Conservation (phyloP, 1,140 invertebrate genomes). For the Bradynema listronoti region DNA sequence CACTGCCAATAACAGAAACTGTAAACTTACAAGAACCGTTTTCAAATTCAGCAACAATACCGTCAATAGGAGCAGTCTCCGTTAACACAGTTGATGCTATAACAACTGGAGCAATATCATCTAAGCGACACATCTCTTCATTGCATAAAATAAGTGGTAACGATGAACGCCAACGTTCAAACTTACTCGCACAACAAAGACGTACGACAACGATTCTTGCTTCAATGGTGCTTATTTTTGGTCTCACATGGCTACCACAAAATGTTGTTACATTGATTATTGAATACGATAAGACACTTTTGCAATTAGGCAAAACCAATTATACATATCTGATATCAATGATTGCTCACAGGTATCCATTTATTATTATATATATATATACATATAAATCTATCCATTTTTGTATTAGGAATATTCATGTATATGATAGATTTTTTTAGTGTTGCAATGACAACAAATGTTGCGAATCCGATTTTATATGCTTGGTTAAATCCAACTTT, state of each 20-base stretch:
- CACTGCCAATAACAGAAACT: too few species aligned
- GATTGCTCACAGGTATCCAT: slow-evolving; percentile 49
- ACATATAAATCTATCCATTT: too few species aligned
- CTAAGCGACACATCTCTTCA: too few species aligned
- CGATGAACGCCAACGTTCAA: slow-evolving; percentile 35
- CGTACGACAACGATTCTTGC: slow-evolving; percentile 80
- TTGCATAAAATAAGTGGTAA: not conserved
- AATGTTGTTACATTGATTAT: slow-evolving; percentile 79
- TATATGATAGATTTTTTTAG: too few species aligned
- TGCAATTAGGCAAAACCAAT: slow-evolving; percentile 31
- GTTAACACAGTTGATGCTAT: too few species aligned
- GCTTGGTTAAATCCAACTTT: slow-evolving; percentile 78
- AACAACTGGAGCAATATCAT: too few species aligned
- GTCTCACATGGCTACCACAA: slow-evolving; percentile 84
- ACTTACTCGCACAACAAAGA: slow-evolving; percentile 65
- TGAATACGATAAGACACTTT: slow-evolving; percentile 65
- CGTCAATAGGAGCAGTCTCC: too few species aligned
- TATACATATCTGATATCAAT: slow-evolving; percentile 50
- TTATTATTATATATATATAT: too few species aligned
- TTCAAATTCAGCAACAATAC: too few species aligned
- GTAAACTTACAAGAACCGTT: too few species aligned
- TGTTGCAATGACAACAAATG: slow-evolving; percentile 81
- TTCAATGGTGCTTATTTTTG: slow-evolving; percentile 89
- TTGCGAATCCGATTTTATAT: slow-evolving; percentile 89
- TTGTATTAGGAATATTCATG: too few species aligned